phyloP scores from a whole-genome alignment of 2,797 vertebrate genomes.

The Hozukius guyotensis region DNA sequence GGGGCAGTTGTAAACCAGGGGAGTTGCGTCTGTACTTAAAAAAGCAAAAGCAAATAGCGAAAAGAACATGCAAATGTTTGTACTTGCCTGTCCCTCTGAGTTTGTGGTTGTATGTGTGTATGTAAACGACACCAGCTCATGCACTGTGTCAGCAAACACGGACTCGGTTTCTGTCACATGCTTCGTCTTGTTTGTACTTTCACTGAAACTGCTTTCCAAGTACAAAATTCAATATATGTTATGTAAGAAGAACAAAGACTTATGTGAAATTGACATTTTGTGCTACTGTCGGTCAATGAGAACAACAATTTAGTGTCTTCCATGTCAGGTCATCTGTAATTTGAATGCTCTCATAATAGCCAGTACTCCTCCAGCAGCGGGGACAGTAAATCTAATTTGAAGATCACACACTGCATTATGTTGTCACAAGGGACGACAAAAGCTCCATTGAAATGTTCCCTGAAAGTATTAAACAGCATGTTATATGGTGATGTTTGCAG shows the following conservation, averaged over 20 bases:
- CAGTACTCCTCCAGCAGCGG: constrained; percentile 1
- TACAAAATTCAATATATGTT: constrained; percentile 18
- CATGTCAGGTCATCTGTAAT: constrained; percentile 7
- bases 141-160: constrained; percentile 36
- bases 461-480: constrained; percentile 14
- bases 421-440: constrained; percentile 44
- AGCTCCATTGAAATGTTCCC: constrained; percentile 40
- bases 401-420: constrained; percentile 25
- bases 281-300: constrained; percentile 16
- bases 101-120: neutral
- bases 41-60: neutral
- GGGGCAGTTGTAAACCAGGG: neutral
- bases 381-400: constrained; percentile 50
- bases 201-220: constrained; percentile 26
- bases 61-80: neutral
- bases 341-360: constrained; percentile 23
- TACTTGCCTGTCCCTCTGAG: neutral
- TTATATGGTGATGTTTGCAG: constrained; percentile 12
- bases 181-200: constrained; percentile 32
- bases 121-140: neutral
- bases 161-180: constrained; percentile 62
- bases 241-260: neutral
- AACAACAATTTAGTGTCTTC: constrained; percentile 4
- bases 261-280: constrained; percentile 31
- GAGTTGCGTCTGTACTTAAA: neutral